phyloP scores from a whole-genome alignment of 2,797 vertebrate species.

The Sphenodon punctatus region DNA sequence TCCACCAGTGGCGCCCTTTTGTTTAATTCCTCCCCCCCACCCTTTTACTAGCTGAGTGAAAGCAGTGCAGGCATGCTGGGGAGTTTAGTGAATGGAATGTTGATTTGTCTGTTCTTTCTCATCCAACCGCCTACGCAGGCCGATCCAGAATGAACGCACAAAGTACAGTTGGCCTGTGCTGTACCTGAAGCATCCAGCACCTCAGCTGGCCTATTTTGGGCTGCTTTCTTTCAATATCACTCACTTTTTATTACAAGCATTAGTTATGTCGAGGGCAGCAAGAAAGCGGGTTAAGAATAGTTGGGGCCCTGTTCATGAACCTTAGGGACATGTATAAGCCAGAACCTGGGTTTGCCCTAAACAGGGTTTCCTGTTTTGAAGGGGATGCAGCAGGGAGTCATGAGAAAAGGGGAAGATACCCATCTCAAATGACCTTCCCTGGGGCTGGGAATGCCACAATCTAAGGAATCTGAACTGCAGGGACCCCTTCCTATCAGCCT shows the following conservation, averaged over 20 bases:
- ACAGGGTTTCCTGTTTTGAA: too few relatives aligned
- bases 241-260: background rate
- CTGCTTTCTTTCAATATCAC: background rate
- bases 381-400: too few relatives aligned
- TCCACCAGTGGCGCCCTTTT: conserved; percentile 43
- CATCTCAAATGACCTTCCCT: too few relatives aligned
- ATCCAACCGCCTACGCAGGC: conserved; percentile 15
- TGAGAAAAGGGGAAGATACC: too few relatives aligned
- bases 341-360: too few relatives aligned
- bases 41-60: conserved; percentile 62
- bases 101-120: conserved; percentile 60
- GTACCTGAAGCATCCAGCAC: background rate
- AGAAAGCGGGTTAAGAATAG: too few relatives aligned
- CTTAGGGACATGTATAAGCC: too few relatives aligned
- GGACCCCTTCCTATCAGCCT: too few relatives aligned
- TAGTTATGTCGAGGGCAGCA: background rate
- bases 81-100: conserved; percentile 55
- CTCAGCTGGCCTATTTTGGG: background rate
- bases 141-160: background rate
- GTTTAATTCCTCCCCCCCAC: conserved; percentile 54
- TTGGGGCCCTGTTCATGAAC: too few relatives aligned
- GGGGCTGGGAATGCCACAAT: too few relatives aligned
- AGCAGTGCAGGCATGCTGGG: conserved; percentile 59
- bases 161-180: background rate
- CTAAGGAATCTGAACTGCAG: too few relatives aligned